phyloP scores from a whole-genome alignment of 2,797 vertebrate genomes.

The Eurystomus glaucurus region DNA sequence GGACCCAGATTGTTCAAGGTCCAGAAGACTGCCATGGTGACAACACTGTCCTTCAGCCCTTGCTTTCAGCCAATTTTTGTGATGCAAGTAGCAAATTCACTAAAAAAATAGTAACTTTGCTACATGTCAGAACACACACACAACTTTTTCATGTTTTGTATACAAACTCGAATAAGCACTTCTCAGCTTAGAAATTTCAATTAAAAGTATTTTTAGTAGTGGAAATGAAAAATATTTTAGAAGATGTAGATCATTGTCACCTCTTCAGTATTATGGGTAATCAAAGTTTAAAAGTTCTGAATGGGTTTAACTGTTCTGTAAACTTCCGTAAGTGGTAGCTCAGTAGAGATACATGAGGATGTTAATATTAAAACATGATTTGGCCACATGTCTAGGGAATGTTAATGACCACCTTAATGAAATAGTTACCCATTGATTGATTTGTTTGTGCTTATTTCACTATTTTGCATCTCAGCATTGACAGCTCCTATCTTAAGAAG shows the following conservation, averaged over 20 bases:
- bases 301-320: not conserved
- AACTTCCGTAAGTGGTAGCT: not conserved
- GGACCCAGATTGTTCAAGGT: not conserved
- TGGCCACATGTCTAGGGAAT: not conserved
- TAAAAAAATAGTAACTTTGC: not conserved
- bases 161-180: not conserved
- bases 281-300: not conserved
- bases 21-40: accelerated
- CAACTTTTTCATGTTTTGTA: not conserved
- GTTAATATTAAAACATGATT: not conserved
- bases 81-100: not conserved
- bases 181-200: not conserved
- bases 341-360: not conserved
- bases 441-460: not conserved
- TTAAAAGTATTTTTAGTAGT: not conserved
- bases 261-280: not conserved
- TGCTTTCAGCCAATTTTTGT: not conserved
- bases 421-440: not conserved
- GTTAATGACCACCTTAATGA: not conserved
- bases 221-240: not conserved
- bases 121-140: not conserved
- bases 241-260: not conserved
- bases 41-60: not conserved
- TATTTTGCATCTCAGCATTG: not conserved
- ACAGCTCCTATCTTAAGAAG: not conserved